phyloP scores from a whole-genome alignment of 2,888 invertebrate genomes.

The Gymnosoma rotundatum region DNA sequence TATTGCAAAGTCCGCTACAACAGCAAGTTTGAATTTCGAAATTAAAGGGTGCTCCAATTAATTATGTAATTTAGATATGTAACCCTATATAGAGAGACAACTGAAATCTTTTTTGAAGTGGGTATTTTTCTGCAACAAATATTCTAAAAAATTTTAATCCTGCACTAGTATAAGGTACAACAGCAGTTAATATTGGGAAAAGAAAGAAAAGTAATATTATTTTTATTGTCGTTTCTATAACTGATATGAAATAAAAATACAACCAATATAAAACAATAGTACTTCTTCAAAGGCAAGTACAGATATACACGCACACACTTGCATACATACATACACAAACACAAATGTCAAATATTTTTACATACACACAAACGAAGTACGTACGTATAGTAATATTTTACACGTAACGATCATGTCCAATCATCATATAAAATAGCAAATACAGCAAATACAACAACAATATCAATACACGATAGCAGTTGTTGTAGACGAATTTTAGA shows the following conservation, averaged over 20 bases:
- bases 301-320: slow-evolving; percentile 1
- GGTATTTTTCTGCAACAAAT: too few relatives aligned
- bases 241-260: slow-evolving; percentile 60
- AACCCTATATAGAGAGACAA: too few relatives aligned
- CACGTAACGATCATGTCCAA: slow-evolving; percentile 65
- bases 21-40: too few relatives aligned
- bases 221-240: slow-evolving; percentile 55
- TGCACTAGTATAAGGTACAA: background rate
- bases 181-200: slow-evolving; percentile 41
- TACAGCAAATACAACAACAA: slow-evolving; percentile 34
- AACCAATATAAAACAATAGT: slow-evolving; percentile 50
- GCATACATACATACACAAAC: background rate
- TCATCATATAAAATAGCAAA: slow-evolving; percentile 45
- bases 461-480: slow-evolving; percentile 39
- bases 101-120: too few relatives aligned
- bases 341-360: slow-evolving; percentile 31
- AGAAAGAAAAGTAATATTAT: slow-evolving; percentile 43
- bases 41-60: too few relatives aligned
- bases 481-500: slow-evolving; percentile 50
- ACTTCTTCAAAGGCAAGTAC: slow-evolving; percentile 31
- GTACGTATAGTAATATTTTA: slow-evolving; percentile 10
- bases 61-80: too few relatives aligned
- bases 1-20: too few relatives aligned
- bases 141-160: slow-evolving; percentile 10
- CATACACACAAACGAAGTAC: background rate